Evolutionary conservation across 2,797 vertebrate genomes (phyloP).

Genomic region (Kryptopterus vitreolus): DNA sequence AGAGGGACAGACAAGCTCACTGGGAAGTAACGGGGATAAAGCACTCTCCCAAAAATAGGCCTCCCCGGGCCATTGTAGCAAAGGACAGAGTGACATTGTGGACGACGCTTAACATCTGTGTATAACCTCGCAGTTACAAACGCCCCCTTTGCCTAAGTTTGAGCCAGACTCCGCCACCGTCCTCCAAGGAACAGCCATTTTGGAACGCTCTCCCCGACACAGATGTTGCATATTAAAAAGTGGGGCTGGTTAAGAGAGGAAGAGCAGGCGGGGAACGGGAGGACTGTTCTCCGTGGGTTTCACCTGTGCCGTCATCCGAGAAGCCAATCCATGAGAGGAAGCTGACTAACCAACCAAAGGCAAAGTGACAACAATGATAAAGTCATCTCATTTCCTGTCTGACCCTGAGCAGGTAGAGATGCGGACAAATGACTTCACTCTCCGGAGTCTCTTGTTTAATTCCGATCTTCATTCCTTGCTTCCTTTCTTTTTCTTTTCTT

Average conservation of each 20-base stretch:
- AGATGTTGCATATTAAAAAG: slow-evolving; percentile 88
- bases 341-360: slow-evolving; percentile 80
- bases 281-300: slow-evolving; percentile 73
- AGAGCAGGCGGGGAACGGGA: slow-evolving; percentile 56
- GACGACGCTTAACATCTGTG: slow-evolving; percentile 81
- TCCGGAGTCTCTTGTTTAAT: slow-evolving; percentile 66
- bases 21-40: slow-evolving; percentile 69
- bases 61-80: slow-evolving; percentile 72
- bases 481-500: slow-evolving; percentile 16
- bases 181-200: slow-evolving; percentile 85
- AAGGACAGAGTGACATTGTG: slow-evolving; percentile 83
- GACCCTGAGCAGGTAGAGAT: slow-evolving; percentile 67
- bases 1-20: slow-evolving; percentile 63
- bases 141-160: slow-evolving; percentile 76
- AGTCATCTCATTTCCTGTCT: slow-evolving; percentile 75
- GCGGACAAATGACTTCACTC: slow-evolving; percentile 69
- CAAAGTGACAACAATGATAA: slow-evolving; percentile 83
- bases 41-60: slow-evolving; percentile 73
- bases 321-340: slow-evolving; percentile 78
- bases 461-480: slow-evolving; percentile 37
- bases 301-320: slow-evolving; percentile 84
- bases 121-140: slow-evolving; percentile 77
- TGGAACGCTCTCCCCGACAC: slow-evolving; percentile 80
- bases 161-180: slow-evolving; percentile 79
- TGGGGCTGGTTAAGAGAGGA: slow-evolving; percentile 74